Evolutionary conservation across 2,113 vertebrate genomes (phyloP), one percentile per base, ranked within the genome.

Genomic region (Collichthys lucidus): DNA sequence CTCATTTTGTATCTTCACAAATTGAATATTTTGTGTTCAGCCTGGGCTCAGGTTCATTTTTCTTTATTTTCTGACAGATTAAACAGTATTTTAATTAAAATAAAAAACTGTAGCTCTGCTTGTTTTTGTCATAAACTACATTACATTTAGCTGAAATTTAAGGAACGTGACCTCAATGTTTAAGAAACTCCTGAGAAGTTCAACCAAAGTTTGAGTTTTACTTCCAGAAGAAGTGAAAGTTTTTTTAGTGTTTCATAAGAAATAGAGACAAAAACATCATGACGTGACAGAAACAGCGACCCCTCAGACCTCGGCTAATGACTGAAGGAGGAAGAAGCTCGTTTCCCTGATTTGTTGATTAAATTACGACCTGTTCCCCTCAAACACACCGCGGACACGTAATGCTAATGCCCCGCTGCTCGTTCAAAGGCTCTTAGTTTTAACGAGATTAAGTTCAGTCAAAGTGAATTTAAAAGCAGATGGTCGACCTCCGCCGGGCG

Each of bases 401-500:
- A 15, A 64, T 26, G 42, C 50, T 42, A 49, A 75, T 63, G 42
- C 42, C 47, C 60, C 4, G n/a, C 3, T 26, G 74, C 62, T 68
- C 15, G 22, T 63, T 79, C 68, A 86, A 35, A 67, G 69, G 47
- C 10, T 78, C 84, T 72, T 11, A 40, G n/a, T 63, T 77, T 50
- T 85, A 87, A 85, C 62, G 0, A 69, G 79, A 86, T 83, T 79
- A 88, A 78, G 70, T 49, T 40, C 40, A 52, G 52, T 50, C 74
- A 65, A 67, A 89, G 35, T 79, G 77, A 77, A 80, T 86, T 79
- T 82, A 77, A 52, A 61, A 74, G 87, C 89, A 89, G 87, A 89
- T 91, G 87, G 87, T 79, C 50, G 6, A n/a, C 71, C 19, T 31
- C 68, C 53, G 4, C 52, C 14, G 20, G 72, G 68, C 17, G 62